Conservation (phyloP, 30 jellyfish, hydroid and myxozoan species). For the Aurelia sp. region DNA sequence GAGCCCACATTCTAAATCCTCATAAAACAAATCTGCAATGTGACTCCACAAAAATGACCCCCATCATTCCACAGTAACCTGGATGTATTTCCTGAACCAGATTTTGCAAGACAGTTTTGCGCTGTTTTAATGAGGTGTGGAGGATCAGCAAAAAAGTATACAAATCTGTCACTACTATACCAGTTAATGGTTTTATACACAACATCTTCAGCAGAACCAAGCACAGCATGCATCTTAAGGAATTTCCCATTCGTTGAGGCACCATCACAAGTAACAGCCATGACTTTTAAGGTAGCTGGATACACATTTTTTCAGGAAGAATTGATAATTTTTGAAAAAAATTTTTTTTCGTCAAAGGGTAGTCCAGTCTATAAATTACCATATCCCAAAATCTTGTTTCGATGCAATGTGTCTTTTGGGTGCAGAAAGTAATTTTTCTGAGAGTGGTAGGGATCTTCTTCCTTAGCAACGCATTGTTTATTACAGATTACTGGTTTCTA, state of each 20-base stretch:
- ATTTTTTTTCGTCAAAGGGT: too few relatives aligned
- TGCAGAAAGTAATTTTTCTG: too few relatives aligned
- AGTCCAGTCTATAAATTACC: too few relatives aligned
- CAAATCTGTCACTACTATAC: background rate
- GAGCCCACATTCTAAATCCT: constrained; percentile 42
- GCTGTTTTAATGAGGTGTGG: constrained; percentile 56
- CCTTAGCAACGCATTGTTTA: too few relatives aligned
- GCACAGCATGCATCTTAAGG: constrained; percentile 8
- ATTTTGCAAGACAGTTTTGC: constrained; percentile 31
- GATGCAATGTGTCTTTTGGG: too few relatives aligned
- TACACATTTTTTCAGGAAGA: too few relatives aligned
- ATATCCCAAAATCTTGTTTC: too few relatives aligned
- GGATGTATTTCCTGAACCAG: constrained; percentile 31
- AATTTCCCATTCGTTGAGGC: constrained; percentile 24
- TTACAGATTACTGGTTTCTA: too few relatives aligned
- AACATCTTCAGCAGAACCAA: background rate
- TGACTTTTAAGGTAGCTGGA: constrained; percentile 10
- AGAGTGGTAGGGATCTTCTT: too few relatives aligned
- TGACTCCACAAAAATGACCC: constrained; percentile 36
- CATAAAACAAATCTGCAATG: constrained; percentile 13
- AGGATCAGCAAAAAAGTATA: constrained; percentile 46
- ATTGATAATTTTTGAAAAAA: too few relatives aligned
- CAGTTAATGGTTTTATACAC: constrained; percentile 8
- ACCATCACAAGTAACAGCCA: constrained; percentile 36
- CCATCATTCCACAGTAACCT: constrained; percentile 52